Conservation (phyloP, 2,113 vertebrate genomes). For the Chroicocephalus ridibundus region DNA sequence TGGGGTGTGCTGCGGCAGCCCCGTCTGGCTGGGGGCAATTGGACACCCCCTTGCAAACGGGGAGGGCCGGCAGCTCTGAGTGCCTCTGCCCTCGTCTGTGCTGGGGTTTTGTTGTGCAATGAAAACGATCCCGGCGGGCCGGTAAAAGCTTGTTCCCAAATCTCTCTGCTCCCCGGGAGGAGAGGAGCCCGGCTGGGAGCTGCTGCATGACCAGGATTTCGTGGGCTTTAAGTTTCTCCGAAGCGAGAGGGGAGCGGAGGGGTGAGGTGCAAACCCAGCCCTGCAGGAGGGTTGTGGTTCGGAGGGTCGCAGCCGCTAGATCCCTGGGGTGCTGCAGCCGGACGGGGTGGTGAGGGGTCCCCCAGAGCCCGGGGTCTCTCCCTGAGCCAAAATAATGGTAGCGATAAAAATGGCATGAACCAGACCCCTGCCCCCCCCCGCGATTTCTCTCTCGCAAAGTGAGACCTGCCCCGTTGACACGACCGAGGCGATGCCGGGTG, state of each 20-base stretch:
- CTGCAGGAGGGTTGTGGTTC: rapidly evolving
- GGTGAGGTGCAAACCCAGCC: background rate
- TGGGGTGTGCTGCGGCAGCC: background rate
- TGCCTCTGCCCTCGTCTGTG: background rate
- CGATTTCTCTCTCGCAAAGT: rapidly evolving
- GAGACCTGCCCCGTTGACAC: background rate
- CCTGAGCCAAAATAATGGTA: rapidly evolving
- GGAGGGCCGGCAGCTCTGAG: background rate
- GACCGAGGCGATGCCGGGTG: background rate
- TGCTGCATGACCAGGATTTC: background rate
- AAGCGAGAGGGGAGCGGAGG: background rate
- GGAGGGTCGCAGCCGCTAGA: rapidly evolving
- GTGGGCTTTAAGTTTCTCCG: background rate
- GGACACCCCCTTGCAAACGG: background rate
- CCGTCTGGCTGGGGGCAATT: background rate
- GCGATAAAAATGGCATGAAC: rapidly evolving
- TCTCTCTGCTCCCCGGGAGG: background rate
- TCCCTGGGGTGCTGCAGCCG: rapidly evolving
- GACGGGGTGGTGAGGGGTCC: rapidly evolving
- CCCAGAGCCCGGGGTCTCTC: rapidly evolving
- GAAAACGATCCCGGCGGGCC: background rate
- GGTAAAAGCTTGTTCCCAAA: background rate
- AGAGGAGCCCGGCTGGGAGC: background rate
- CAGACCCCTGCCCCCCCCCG: background rate
- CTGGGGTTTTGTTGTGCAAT: background rate